Evolutionary conservation across 2,888 invertebrate species (phyloP).

Genomic region (Drosophila limbata): DNA sequence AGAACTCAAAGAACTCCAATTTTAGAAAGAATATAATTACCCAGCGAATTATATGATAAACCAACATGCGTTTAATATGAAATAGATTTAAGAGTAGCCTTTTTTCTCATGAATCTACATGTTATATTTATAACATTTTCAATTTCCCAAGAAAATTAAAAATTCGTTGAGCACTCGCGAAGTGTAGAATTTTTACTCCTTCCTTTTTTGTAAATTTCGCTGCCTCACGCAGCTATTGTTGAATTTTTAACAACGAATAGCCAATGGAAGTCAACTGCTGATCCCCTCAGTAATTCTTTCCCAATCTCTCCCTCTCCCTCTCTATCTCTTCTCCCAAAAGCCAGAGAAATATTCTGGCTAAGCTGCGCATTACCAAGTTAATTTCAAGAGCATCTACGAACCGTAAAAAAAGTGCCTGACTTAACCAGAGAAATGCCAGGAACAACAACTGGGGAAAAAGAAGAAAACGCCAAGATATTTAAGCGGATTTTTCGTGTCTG

Average conservation of each 20-base stretch:
- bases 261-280: slow-evolving; percentile 6
- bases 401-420: slow-evolving; percentile 59
- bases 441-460: slow-evolving; percentile 31
- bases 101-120: background rate
- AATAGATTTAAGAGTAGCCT: background rate
- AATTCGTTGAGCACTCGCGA: background rate
- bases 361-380: slow-evolving; percentile 67
- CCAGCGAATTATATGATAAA: too few relatives aligned
- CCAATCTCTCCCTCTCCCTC: background rate
- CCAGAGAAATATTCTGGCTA: slow-evolving; percentile 39
- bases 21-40: too few relatives aligned
- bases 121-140: background rate
- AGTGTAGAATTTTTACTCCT: background rate
- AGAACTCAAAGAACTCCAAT: background rate
- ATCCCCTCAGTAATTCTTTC: background rate
- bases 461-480: slow-evolving; percentile 44
- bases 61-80: background rate
- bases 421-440: slow-evolving; percentile 77
- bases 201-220: background rate
- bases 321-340: background rate
- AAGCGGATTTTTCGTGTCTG: slow-evolving; percentile 64
- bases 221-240: slow-evolving; percentile 47
- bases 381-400: slow-evolving; percentile 58
- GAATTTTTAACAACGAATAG: slow-evolving; percentile 40
- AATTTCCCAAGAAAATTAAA: background rate